Conservation (phyloP, 1,140 invertebrate genomes). For the Drosophila bipectinata region DNA sequence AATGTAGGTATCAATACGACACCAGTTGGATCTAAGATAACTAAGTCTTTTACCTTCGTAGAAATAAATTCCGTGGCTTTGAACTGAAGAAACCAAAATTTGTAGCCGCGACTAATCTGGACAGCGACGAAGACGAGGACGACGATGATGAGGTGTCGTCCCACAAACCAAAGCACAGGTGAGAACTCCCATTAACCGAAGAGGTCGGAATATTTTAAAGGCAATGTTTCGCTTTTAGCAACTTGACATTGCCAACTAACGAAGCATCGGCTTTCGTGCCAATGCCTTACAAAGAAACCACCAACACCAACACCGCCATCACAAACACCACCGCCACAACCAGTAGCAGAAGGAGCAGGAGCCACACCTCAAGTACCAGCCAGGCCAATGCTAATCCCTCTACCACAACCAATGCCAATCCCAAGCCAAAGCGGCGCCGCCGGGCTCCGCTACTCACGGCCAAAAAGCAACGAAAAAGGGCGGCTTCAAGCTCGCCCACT, state of each 20-base stretch:
- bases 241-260: slow-evolving; percentile 65
- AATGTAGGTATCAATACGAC: slow-evolving; percentile 49
- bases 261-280: slow-evolving; percentile 62
- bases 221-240: slow-evolving; percentile 29
- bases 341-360: slow-evolving; percentile 35
- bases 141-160: slow-evolving; percentile 36
- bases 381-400: slow-evolving; percentile 30
- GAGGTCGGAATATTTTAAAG: not conserved
- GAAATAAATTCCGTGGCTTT: slow-evolving; percentile 72
- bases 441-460: slow-evolving; percentile 55
- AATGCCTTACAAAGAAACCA: slow-evolving; percentile 42
- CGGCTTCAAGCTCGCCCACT: not conserved
- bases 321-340: slow-evolving; percentile 12
- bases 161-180: slow-evolving; percentile 70
- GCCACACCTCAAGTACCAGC: slow-evolving; percentile 62
- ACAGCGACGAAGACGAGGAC: slow-evolving; percentile 65
- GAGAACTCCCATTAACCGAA: not conserved
- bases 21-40: not conserved
- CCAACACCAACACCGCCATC: slow-evolving; percentile 28
- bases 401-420: slow-evolving; percentile 24
- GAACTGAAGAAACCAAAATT: slow-evolving; percentile 72
- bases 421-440: slow-evolving; percentile 66
- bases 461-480: slow-evolving; percentile 50
- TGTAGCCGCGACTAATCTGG: slow-evolving; percentile 39
- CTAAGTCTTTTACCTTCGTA: slow-evolving; percentile 7